phyloP scores from a whole-genome alignment of 2,888 invertebrate genomes.

The Thalpophila matura region DNA sequence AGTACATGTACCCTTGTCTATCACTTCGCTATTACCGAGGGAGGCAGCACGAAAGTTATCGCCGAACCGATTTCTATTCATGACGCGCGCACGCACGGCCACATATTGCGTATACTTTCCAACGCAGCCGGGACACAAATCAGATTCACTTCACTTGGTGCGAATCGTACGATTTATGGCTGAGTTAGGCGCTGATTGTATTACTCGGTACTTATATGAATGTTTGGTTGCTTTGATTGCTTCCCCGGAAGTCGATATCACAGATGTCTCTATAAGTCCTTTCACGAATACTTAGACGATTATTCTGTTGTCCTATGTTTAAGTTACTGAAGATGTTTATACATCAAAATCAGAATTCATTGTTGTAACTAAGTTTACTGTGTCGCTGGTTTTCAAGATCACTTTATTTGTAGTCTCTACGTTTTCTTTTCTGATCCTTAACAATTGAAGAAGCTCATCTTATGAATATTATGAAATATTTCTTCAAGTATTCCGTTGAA shows the following conservation, averaged over 20 bases:
- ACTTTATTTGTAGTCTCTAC: neutral
- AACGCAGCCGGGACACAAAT: constrained; percentile 59
- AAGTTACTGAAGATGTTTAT: constrained; percentile 9
- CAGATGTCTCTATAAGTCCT: constrained; percentile 29
- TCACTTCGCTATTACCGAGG: constrained; percentile 69
- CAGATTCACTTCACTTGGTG: constrained; percentile 62
- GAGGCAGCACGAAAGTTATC: constrained; percentile 74
- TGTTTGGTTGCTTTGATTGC: constrained; percentile 41
- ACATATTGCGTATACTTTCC: constrained; percentile 67
- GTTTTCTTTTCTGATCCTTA: neutral
- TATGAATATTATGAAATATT: constrained; percentile 10
- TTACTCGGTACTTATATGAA: constrained; percentile 49
- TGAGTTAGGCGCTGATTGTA: constrained; percentile 55
- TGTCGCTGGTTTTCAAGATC: neutral
- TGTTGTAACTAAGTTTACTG: constrained; percentile 3
- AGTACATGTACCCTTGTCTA: constrained; percentile 74
- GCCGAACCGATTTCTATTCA: constrained; percentile 87
- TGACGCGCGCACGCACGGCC: constrained; percentile 70
- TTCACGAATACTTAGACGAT: constrained; percentile 18
- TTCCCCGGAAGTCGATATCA: constrained; percentile 35
- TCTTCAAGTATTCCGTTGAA: constrained; percentile 26
- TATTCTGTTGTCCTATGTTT: constrained; percentile 24
- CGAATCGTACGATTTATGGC: constrained; percentile 57
- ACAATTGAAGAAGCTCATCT: neutral
- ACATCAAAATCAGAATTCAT: neutral